A percentile compares a stretch with the other conserved stretches of the same genome.
Evolutionary conservation across 2,888 invertebrate genomes (phyloP).

Genomic region (Podotricha telesiphe): DNA sequence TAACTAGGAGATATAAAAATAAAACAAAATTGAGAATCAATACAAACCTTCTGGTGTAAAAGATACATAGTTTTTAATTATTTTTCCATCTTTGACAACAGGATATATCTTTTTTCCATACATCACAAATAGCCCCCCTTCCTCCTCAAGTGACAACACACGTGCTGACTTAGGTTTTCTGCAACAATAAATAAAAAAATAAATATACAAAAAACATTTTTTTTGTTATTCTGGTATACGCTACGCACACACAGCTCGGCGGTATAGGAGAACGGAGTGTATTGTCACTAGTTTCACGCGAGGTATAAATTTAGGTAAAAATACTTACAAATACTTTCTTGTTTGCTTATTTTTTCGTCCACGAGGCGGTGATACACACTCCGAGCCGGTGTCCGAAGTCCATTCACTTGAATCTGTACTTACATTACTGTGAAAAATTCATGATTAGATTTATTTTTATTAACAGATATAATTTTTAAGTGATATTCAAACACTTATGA

Average conservation of each 20-base stretch:
- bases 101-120: slow-evolving; percentile 69
- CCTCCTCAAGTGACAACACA: slow-evolving; percentile 64
- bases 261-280: too few relatives aligned
- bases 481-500: too few relatives aligned
- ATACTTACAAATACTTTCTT: slow-evolving; percentile 65
- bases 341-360: slow-evolving; percentile 54
- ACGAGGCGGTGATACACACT: slow-evolving; percentile 63
- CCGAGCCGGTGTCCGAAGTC: slow-evolving; percentile 62
- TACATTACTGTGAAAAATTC: slow-evolving; percentile 15
- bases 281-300: too few relatives aligned
- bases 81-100: slow-evolving; percentile 62
- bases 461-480: neutral
- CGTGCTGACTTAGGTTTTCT: slow-evolving; percentile 66
- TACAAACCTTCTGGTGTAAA: slow-evolving; percentile 61
- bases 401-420: slow-evolving; percentile 56
- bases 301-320: too few relatives aligned
- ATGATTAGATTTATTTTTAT: neutral
- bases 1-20: too few relatives aligned
- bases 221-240: too few relatives aligned
- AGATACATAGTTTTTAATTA: slow-evolving; percentile 59
- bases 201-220: too few relatives aligned
- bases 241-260: too few relatives aligned
- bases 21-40: neutral
- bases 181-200: slow-evolving; percentile 28
- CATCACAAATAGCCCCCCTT: slow-evolving; percentile 68